Conservation (phyloP, 2,888 invertebrate species). For the Lasioglossum vierecki region DNA sequence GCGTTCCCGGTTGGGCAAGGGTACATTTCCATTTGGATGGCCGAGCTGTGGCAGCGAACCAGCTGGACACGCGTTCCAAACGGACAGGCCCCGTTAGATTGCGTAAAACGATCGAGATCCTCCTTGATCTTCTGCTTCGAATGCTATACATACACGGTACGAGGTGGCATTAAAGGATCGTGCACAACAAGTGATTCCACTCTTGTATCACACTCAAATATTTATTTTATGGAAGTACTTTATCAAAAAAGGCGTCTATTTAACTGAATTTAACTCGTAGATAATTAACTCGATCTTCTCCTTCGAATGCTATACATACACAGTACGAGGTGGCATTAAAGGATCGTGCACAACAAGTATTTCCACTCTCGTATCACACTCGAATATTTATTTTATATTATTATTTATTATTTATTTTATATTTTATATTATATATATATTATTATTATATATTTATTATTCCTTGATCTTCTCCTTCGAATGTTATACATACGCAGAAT, state of each 20-base stretch:
- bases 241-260: too few relatives aligned
- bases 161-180: too few relatives aligned
- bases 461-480: not conserved
- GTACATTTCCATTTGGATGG: slow-evolving; percentile 53
- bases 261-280: too few relatives aligned
- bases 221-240: too few relatives aligned
- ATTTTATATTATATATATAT: too few relatives aligned
- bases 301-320: not conserved
- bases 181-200: too few relatives aligned
- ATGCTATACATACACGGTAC: not conserved
- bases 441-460: too few relatives aligned
- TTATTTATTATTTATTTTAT: too few relatives aligned
- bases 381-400: not conserved
- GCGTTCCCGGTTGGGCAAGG: slow-evolving; percentile 38
- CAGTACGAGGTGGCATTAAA: not conserved
- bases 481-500: too few relatives aligned
- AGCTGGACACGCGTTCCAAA: slow-evolving; percentile 16
- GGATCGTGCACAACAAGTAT: too few relatives aligned
- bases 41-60: not conserved
- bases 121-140: not conserved
- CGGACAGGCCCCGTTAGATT: slow-evolving; percentile 37
- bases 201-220: too few relatives aligned
- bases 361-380: too few relatives aligned
- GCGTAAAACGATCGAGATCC: slow-evolving; percentile 38
- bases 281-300: not conserved